Conservation (phyloP, 2,113 vertebrate species). For the Leptosomus discolor region DNA sequence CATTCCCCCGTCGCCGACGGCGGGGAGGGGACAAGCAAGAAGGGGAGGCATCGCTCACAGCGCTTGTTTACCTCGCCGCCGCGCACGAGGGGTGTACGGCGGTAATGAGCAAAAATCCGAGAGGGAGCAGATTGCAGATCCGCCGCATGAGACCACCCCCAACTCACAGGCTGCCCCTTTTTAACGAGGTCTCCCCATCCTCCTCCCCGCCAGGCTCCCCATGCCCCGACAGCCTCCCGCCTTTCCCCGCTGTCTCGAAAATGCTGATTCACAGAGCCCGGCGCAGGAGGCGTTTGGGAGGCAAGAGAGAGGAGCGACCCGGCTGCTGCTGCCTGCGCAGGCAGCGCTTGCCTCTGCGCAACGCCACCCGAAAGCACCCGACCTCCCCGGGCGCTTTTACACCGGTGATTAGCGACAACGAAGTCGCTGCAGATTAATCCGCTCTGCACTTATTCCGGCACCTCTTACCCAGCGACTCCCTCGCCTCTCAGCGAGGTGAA, state of each 20-base stretch:
- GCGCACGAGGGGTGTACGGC: background rate
- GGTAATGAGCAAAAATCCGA: background rate
- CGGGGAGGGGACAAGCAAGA: background rate
- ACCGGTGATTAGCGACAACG: background rate
- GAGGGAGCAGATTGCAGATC: background rate
- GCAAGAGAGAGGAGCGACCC: background rate
- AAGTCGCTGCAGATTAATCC: background rate
- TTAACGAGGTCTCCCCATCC: background rate
- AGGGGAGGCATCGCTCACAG: background rate
- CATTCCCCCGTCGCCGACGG: background rate
- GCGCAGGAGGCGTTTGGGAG: background rate
- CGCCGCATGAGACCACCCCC: background rate
- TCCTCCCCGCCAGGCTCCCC: background rate
- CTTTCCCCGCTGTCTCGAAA: slow-evolving; percentile 10
- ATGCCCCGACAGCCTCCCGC: background rate
- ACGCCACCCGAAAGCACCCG: background rate
- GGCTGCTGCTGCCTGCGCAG: background rate
- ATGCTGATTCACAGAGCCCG: slow-evolving; percentile 55
- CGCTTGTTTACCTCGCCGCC: slow-evolving; percentile 4
- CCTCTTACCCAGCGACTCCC: background rate
- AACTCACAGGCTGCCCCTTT: background rate
- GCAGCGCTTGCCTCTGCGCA: background rate
- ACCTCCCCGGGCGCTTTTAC: background rate
- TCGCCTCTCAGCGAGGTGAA: slow-evolving; percentile 31
- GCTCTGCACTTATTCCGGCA: background rate